Percentiles rank a stretch among this genome's conserved stretches.
phyloP scores from a whole-genome alignment of 2,797 vertebrate species.

The Hozukius guyotensis region DNA sequence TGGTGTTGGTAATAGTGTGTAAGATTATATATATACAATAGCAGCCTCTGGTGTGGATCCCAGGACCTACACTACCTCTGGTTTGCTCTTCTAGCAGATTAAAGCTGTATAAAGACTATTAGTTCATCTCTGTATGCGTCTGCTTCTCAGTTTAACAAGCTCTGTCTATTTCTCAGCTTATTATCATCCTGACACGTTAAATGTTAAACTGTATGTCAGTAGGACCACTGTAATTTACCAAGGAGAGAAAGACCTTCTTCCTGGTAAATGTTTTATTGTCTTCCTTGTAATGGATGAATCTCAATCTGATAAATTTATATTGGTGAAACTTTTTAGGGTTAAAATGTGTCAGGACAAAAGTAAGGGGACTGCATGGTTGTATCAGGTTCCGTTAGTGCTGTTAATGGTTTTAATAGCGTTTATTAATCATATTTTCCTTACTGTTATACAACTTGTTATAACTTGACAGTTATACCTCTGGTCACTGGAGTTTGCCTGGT shows the following conservation, averaged over 20 bases:
- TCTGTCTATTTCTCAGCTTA: not conserved
- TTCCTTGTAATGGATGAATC: not conserved
- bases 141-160: not conserved
- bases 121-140: not conserved
- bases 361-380: not conserved
- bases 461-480: not conserved
- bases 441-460: not conserved
- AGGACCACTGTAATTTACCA: not conserved
- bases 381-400: not conserved
- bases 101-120: not conserved
- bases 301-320: not conserved
- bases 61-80: not conserved
- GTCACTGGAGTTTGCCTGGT: not conserved
- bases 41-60: constrained; percentile 38
- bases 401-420: not conserved
- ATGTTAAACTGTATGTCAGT: not conserved
- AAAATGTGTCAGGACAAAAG: not conserved
- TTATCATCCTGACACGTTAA: not conserved
- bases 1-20: not conserved
- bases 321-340: not conserved
- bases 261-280: not conserved
- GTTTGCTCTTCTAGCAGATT: not conserved
- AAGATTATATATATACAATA: not conserved
- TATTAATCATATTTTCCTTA: not conserved
- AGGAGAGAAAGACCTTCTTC: not conserved